Percentiles rank a stretch among this genome's conserved stretches.
Evolutionary conservation across 2,888 invertebrate genomes (phyloP).

Genomic region (Thereva nobilitata): DNA sequence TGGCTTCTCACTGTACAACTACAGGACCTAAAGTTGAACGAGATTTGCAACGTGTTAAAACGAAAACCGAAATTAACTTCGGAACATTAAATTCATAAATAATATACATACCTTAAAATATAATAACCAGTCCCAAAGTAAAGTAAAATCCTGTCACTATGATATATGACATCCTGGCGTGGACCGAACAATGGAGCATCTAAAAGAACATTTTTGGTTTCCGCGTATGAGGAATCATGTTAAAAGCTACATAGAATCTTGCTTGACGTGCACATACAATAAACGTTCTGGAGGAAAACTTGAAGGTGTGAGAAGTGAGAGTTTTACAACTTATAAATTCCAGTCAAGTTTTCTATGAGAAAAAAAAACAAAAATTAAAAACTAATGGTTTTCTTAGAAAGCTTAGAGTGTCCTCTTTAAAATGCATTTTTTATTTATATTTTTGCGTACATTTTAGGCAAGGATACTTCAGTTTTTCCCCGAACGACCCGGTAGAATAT

Average conservation of each 20-base stretch:
- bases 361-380: too few species aligned
- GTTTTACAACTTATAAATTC: too few species aligned
- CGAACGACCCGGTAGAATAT: too few species aligned
- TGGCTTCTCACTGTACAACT: constrained; percentile 39
- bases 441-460: too few species aligned
- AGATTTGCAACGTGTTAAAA: background rate
- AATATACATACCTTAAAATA: background rate
- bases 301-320: too few species aligned
- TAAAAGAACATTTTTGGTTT: constrained; percentile 42
- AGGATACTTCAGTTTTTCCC: too few species aligned
- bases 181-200: constrained; percentile 38
- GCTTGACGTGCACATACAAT: constrained; percentile 36
- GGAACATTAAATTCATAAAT: background rate
- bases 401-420: too few species aligned
- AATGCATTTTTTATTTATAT: too few species aligned
- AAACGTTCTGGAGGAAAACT: constrained; percentile 23
- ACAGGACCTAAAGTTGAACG: constrained; percentile 35
- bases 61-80: constrained; percentile 2
- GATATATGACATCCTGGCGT: constrained; percentile 40
- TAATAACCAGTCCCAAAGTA: background rate
- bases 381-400: too few species aligned
- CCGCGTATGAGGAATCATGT: constrained; percentile 37
- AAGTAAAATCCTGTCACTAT: constrained; percentile 39
- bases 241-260: constrained; percentile 35
- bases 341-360: too few species aligned